Percentiles rank a stretch among this genome's conserved stretches.
phyloP scores from a whole-genome alignment of 2,888 invertebrate species.

The Phrixothrix hirtus region DNA sequence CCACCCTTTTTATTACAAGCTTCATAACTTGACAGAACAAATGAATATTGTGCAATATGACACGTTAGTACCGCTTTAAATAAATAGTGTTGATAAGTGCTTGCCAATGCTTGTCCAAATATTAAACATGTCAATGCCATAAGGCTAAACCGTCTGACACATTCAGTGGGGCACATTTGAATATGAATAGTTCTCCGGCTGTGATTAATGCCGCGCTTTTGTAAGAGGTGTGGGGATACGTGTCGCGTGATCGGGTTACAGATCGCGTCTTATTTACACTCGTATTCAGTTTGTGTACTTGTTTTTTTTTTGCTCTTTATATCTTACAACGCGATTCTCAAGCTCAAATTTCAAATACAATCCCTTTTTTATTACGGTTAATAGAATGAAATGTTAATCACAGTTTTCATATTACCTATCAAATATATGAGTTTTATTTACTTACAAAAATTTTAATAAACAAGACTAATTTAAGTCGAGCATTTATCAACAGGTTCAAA shows the following conservation, averaged over 20 bases:
- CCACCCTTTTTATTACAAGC: too few species aligned
- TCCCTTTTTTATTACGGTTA: too few species aligned
- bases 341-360: constrained; percentile 21
- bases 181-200: constrained; percentile 36
- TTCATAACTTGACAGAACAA: too few species aligned
- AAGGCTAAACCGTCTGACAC: constrained; percentile 40
- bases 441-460: too few species aligned
- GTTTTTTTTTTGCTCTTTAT: constrained; percentile 23
- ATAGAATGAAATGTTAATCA: too few species aligned
- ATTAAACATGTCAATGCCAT: constrained; percentile 44
- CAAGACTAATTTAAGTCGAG: too few species aligned
- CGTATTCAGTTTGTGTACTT: constrained; percentile 25
- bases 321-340: constrained; percentile 9
- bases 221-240: constrained; percentile 42
- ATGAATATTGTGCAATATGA: constrained; percentile 7
- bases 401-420: too few species aligned
- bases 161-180: constrained; percentile 36
- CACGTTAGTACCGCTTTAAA: constrained; percentile 28
- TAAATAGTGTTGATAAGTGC: constrained; percentile 43
- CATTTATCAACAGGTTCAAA: too few species aligned
- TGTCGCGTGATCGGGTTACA: constrained; percentile 44
- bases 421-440: too few species aligned
- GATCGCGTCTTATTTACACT: constrained; percentile 35
- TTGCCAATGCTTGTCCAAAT: constrained; percentile 45
- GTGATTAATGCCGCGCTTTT: constrained; percentile 44